Evolutionary conservation across 2,113 vertebrate genomes (phyloP).

Genomic region (Apodemus speciosus): DNA sequence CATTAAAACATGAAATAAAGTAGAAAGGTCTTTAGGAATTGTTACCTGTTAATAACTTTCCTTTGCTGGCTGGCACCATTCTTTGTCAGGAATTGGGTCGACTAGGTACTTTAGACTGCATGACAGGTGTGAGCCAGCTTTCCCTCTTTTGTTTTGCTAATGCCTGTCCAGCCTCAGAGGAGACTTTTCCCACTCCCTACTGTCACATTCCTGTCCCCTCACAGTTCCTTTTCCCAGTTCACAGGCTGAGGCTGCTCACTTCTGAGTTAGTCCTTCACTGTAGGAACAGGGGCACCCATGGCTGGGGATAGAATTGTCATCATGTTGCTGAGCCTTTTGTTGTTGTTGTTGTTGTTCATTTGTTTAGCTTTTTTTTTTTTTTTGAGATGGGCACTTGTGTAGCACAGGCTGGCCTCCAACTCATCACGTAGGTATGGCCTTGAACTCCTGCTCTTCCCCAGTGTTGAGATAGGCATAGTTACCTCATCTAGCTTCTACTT

Average conservation of each 20-base stretch:
- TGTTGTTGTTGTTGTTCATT: too few relatives aligned
- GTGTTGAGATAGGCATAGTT: background rate
- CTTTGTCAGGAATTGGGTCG: background rate
- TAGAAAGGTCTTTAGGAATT: background rate
- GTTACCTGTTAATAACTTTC: background rate
- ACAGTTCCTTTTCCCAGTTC: background rate
- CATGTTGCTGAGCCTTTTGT: background rate
- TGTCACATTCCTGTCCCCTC: background rate
- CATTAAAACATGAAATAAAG: background rate
- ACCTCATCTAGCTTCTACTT: background rate
- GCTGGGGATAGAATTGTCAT: background rate
- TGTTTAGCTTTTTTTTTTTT: background rate
- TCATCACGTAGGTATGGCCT: background rate
- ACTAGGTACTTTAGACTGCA: too few relatives aligned
- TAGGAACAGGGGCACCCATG: background rate
- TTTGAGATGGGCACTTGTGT: background rate
- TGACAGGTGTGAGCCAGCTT: background rate
- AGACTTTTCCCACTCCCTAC: background rate
- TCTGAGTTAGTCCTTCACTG: background rate
- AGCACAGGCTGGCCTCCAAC: background rate
- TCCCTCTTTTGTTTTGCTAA: background rate
- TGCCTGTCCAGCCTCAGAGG: background rate
- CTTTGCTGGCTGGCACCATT: background rate
- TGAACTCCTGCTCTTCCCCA: background rate
- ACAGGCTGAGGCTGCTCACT: background rate